Conservation (phyloP, 2,888 invertebrate genomes). For the Digitonthophagus gazella region DNA sequence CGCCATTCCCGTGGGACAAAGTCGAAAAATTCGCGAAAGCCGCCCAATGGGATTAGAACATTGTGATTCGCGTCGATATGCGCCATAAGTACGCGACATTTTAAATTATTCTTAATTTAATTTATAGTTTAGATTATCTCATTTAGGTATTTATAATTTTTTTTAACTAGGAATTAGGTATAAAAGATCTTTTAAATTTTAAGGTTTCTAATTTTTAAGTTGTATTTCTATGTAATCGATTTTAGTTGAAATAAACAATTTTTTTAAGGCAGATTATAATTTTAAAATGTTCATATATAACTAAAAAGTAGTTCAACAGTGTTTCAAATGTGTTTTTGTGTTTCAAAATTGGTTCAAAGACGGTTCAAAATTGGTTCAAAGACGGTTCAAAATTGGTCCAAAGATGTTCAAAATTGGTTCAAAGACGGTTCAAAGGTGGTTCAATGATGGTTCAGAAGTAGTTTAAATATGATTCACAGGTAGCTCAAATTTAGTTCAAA, state of each 20-base stretch:
- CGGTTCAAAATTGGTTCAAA: no score
- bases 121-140: constrained; percentile 12
- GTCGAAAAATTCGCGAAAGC: constrained; percentile 68
- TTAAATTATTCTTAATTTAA: not conserved
- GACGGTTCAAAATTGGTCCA: no score
- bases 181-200: not conserved
- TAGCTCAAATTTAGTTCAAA: no score
- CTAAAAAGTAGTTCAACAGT: no score
- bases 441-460: no score
- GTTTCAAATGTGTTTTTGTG: no score
- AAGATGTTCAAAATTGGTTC: no score
- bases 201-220: not conserved
- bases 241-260: constrained; percentile 4
- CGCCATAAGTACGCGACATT: not conserved
- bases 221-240: not conserved
- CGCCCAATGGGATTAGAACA: constrained; percentile 62
- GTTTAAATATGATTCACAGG: no score
- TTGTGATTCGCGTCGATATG: constrained; percentile 25
- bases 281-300: no score
- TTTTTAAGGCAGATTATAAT: constrained; percentile 2
- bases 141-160: not conserved
- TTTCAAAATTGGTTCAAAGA: no score
- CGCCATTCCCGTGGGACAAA: constrained; percentile 78
- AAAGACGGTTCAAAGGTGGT: no score
- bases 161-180: no score